These are phyloP conservation scores for Oreortyx pictus DNA, from an alignment of 2,797 vertebrate species.

Conservation along the genomic window DNA sequence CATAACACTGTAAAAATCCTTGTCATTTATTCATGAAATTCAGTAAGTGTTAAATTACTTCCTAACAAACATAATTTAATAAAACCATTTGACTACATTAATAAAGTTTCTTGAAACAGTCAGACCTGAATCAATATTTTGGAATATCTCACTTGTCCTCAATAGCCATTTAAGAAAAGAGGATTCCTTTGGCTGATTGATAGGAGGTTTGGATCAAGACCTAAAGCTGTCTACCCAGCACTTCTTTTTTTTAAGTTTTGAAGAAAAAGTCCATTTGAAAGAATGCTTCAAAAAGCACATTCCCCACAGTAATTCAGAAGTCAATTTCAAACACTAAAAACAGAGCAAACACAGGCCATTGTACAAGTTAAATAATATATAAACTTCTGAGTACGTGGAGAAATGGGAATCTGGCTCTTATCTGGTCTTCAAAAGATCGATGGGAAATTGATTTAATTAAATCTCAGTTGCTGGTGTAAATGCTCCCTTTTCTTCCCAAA, in stretches of 20 bases:
- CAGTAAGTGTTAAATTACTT: neutral
- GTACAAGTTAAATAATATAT: slow-evolving; percentile 70
- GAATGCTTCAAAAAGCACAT: slow-evolving; percentile 5
- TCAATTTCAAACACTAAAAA: slow-evolving; percentile 63
- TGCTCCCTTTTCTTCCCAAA: slow-evolving; percentile 40
- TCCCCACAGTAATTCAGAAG: slow-evolving; percentile 44
- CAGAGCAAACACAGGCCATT: slow-evolving; percentile 38
- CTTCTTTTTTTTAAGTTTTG: neutral
- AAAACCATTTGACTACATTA: neutral
- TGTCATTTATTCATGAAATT: neutral
- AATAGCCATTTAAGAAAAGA: neutral
- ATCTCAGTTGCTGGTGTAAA: slow-evolving; percentile 40
- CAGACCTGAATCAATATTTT: neutral
- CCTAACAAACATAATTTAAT: neutral
- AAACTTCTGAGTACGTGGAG: slow-evolving; percentile 55
- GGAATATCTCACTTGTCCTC: neutral
- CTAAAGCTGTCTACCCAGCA: neutral
- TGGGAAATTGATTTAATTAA: slow-evolving; percentile 64
- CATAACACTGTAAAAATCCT: neutral
- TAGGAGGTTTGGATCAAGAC: accelerated
- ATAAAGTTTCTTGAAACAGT: neutral
- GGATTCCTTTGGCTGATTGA: neutral
- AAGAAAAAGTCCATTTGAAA: slow-evolving; percentile 24
- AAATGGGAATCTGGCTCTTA: slow-evolving; percentile 48
- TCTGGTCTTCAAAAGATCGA: slow-evolving; percentile 26